phyloP scores from a whole-genome alignment of 2,797 vertebrate genomes.

The Sylvia borin region DNA sequence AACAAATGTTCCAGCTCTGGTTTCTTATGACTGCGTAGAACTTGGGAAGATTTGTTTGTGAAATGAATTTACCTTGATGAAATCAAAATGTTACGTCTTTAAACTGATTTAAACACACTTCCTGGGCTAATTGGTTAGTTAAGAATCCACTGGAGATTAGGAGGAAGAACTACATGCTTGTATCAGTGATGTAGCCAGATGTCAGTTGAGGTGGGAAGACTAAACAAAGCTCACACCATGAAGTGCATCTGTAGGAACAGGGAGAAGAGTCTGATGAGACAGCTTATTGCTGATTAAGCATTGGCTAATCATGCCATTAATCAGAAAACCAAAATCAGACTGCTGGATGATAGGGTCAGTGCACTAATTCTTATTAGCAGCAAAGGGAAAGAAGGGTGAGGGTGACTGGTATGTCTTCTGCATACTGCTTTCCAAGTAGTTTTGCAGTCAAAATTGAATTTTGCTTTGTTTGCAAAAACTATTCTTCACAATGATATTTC shows the following conservation, averaged over 20 bases:
- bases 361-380: not conserved
- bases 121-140: not conserved
- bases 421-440: not conserved
- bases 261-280: not conserved
- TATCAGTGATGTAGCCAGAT: not conserved
- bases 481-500: not conserved
- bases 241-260: not conserved
- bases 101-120: not conserved
- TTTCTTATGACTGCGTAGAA: not conserved
- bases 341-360: slow-evolving; percentile 16
- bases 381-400: not conserved
- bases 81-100: not conserved
- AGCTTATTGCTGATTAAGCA: slow-evolving; percentile 16
- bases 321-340: slow-evolving; percentile 36
- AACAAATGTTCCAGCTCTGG: not conserved
- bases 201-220: not conserved
- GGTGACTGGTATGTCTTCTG: not conserved
- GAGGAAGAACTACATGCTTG: not conserved
- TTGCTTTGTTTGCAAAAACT: not conserved
- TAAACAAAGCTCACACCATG: not conserved
- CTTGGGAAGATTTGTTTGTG: not conserved
- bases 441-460: not conserved
- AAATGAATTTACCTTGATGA: not conserved
- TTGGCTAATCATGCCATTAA: slow-evolving; percentile 14
- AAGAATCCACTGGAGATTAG: not conserved